Evolutionary conservation across 2,797 vertebrate species (phyloP).

Genomic region (Rhynchotus rufescens): DNA sequence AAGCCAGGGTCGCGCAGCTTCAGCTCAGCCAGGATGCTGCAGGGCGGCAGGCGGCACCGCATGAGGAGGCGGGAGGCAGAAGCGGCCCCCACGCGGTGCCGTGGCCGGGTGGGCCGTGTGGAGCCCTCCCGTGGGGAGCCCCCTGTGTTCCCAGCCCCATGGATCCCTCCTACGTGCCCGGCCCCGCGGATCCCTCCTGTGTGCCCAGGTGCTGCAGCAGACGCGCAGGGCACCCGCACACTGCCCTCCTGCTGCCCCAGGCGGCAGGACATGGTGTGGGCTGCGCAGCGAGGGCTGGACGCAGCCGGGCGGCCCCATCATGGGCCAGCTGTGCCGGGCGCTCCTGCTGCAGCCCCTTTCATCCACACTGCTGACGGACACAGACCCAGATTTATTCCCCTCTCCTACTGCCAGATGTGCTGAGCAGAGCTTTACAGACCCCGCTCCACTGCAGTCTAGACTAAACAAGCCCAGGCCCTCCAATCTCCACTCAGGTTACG

Average conservation of each 20-base stretch:
- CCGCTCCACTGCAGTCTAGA: neutral
- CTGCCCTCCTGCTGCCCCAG: neutral
- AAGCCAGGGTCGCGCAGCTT: conserved; percentile 90
- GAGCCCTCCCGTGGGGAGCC: too few species aligned
- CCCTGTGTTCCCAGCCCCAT: too few species aligned
- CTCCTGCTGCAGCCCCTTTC: neutral
- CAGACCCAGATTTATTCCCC: neutral
- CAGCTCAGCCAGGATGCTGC: conserved; percentile 91
- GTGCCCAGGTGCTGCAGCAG: too few species aligned
- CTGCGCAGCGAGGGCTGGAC: neutral
- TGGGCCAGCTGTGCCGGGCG: too few species aligned
- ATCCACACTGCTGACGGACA: neutral
- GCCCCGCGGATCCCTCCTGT: too few species aligned
- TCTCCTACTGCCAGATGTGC: neutral
- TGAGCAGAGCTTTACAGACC: neutral
- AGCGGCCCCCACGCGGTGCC: neutral
- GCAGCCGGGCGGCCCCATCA: too few species aligned
- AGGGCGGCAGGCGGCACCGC: neutral
- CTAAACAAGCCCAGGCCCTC: neutral
- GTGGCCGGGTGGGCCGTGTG: too few species aligned
- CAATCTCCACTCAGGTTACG: neutral
- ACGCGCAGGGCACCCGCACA: too few species aligned
- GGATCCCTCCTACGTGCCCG: too few species aligned
- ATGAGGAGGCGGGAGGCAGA: neutral
- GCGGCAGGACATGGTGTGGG: accelerated